Percentiles rank a stretch among this genome's conserved stretches.
phyloP scores from a whole-genome alignment of 2,888 invertebrate species.

The Pachydiplax longipennis region DNA sequence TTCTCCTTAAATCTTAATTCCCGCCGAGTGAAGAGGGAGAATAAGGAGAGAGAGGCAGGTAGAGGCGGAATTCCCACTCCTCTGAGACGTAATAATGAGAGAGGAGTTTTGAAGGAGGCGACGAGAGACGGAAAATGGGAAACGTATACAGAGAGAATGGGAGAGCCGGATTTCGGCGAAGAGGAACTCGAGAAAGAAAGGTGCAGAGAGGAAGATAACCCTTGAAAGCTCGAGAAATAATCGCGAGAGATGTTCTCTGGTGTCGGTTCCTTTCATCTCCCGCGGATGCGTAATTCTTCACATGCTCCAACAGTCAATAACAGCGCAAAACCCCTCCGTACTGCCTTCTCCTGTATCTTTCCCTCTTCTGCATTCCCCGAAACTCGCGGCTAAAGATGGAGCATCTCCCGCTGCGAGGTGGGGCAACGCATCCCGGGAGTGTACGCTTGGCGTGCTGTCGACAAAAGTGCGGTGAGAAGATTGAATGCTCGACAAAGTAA shows the following conservation, averaged over 20 bases:
- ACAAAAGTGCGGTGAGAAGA: slow-evolving; percentile 28
- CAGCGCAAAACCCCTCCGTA: background rate
- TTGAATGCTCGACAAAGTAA: slow-evolving; percentile 10
- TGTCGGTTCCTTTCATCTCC: slow-evolving; percentile 30
- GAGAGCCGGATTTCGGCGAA: background rate
- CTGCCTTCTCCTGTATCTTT: background rate
- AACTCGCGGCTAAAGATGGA: background rate
- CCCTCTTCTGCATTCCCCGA: slow-evolving; percentile 3
- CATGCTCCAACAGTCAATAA: slow-evolving; percentile 38
- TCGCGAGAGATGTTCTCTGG: slow-evolving; percentile 31
- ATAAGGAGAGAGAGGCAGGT: background rate
- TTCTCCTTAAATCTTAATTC: slow-evolving; percentile 30
- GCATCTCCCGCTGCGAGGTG: background rate
- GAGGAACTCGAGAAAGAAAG: background rate
- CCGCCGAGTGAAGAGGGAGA: background rate
- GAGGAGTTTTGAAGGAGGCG: background rate
- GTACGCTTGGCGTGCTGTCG: slow-evolving; percentile 16
- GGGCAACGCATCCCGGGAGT: background rate
- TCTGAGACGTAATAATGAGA: background rate
- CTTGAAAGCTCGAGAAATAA: slow-evolving; percentile 35
- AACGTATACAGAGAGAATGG: background rate
- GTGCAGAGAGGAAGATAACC: background rate
- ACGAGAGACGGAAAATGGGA: background rate
- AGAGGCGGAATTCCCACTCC: background rate
- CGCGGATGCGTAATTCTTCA: slow-evolving; percentile 37